phyloP scores from a whole-genome alignment of 2,888 invertebrate species.

The Heteromyza rotundicornis region DNA sequence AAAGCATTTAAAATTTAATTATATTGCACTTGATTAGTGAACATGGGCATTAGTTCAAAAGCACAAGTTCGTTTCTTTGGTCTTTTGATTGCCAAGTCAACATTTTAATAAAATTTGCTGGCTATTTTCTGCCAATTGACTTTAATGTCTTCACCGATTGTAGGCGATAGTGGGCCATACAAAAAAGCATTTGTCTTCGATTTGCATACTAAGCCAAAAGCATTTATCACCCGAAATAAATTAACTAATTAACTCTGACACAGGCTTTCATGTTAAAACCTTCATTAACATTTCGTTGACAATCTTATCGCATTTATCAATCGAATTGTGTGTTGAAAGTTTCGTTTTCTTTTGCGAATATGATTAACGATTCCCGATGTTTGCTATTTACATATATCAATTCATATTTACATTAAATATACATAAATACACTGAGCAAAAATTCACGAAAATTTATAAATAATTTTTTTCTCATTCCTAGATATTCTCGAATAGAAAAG shows the following conservation, averaged over 20 bases:
- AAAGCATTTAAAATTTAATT: too few relatives aligned
- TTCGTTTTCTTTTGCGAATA: neutral
- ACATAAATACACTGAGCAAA: too few relatives aligned
- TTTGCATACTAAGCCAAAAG: neutral
- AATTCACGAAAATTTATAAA: too few relatives aligned
- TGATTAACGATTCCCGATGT: neutral
- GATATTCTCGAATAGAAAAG: too few relatives aligned
- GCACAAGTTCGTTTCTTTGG: neutral
- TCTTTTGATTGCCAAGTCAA: conserved; percentile 1
- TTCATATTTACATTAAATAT: too few relatives aligned
- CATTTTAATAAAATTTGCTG: too few relatives aligned
- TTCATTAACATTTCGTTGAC: conserved; percentile 27
- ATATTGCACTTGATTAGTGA: too few relatives aligned
- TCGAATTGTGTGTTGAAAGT: conserved; percentile 4
- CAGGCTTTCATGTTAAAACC: conserved; percentile 27
- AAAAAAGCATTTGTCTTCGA: neutral
- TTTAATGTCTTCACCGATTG: too few relatives aligned
- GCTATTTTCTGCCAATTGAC: too few relatives aligned
- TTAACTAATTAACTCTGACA: conserved; percentile 33
- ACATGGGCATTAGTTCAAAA: neutral
- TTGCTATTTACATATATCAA: too few relatives aligned
- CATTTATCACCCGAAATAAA: conserved; percentile 18
- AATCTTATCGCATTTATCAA: conserved; percentile 16
- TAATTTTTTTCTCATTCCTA: too few relatives aligned
- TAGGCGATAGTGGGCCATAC: neutral